Percentiles rank a stretch among this genome's conserved stretches.
phyloP scores from a whole-genome alignment of 2,113 vertebrate genomes.

The Trematocara stigmaticum region DNA sequence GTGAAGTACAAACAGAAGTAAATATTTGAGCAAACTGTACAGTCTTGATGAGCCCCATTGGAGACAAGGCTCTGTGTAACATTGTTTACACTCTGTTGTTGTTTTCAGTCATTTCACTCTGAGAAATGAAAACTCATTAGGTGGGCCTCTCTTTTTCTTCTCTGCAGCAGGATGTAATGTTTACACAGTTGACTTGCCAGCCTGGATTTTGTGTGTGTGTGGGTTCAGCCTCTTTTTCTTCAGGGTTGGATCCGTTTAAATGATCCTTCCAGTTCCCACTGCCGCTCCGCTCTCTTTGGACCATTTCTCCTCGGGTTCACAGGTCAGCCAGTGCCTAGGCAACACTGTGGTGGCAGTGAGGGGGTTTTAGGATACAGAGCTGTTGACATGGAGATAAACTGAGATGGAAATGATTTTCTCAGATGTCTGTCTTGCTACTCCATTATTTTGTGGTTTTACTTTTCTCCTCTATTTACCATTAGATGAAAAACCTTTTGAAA shows the following conservation, averaged over 20 bases:
- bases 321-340: constrained; percentile 38
- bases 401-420: background rate
- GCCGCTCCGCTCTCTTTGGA: constrained; percentile 15
- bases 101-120: background rate
- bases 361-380: constrained; percentile 6
- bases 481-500: background rate
- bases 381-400: constrained; percentile 52
- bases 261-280: constrained; percentile 35
- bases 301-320: background rate
- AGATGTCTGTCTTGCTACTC: background rate
- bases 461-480: background rate
- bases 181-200: background rate
- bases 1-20: background rate
- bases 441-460: background rate
- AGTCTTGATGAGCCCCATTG: background rate
- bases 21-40: background rate
- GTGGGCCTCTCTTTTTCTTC: background rate
- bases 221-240: constrained; percentile 13
- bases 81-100: background rate
- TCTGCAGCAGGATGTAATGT: constrained; percentile 22
- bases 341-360: constrained; percentile 12
- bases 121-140: background rate
- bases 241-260: constrained; percentile 11
- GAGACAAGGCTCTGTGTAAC: background rate
- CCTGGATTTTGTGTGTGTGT: background rate